These are phyloP conservation scores for Sarcoramphus papa DNA, from an alignment of 2,797 vertebrate genomes.

Conservation along the genomic window DNA sequence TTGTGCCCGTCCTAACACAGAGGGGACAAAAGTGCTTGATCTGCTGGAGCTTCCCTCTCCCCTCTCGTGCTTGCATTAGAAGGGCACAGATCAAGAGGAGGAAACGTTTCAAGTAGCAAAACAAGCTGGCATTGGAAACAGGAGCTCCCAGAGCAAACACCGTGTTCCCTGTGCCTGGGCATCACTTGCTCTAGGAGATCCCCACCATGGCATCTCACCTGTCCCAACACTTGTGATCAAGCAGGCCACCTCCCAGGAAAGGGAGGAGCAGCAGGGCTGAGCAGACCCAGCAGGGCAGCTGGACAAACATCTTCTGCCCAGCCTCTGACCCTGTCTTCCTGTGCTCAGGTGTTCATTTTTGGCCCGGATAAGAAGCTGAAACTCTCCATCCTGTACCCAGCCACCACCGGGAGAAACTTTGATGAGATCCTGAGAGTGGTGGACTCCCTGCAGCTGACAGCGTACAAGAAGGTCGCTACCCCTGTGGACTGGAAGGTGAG, in stretches of 20 bases:
- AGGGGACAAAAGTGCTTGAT: not conserved
- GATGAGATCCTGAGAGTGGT: conserved; percentile 90
- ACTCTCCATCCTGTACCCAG: conserved; percentile 95
- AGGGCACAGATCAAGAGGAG: not conserved
- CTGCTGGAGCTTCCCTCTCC: not conserved
- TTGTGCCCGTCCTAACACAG: not conserved
- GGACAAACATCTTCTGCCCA: not conserved
- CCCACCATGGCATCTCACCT: not conserved
- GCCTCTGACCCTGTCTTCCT: not conserved
- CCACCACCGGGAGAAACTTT: conserved; percentile 96
- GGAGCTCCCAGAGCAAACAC: not conserved
- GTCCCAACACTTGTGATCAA: not conserved
- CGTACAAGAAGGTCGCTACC: conserved; percentile 89
- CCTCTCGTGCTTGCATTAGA: not conserved
- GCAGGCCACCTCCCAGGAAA: not conserved
- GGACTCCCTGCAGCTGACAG: conserved; percentile 93
- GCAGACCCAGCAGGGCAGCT: not conserved
- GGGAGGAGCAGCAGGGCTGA: not conserved
- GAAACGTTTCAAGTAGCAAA: not conserved
- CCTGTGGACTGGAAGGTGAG: conserved; percentile 96
- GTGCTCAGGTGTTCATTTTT: conserved; percentile 87
- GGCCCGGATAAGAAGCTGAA: conserved; percentile 97
- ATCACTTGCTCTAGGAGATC: not conserved
- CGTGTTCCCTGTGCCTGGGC: not conserved
- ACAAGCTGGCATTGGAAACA: not conserved